Percentiles rank a stretch among this genome's conserved stretches.
Conservation (phyloP, 2,113 vertebrate genomes). For the Scopus umbretta region DNA sequence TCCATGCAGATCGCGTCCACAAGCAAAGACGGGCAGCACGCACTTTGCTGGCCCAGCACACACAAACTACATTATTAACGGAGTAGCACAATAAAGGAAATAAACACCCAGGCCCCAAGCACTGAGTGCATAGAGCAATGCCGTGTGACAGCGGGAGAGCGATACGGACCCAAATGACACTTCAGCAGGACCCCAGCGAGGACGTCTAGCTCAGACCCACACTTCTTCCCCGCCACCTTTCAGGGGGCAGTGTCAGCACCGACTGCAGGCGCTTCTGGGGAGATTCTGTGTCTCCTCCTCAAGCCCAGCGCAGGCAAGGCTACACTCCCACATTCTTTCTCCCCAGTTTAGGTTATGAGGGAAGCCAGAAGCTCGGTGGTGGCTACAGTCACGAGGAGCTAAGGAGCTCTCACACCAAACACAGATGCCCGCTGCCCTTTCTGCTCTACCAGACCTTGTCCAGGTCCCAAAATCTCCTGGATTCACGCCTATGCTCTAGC, state of each 20-base stretch:
- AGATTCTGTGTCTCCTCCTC: background rate
- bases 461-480: background rate
- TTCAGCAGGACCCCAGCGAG: too few species aligned
- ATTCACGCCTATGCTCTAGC: background rate
- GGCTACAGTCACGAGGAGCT: background rate
- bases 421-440: background rate
- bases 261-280: too few species aligned
- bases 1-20: rapidly evolving
- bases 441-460: background rate
- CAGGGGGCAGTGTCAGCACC: too few species aligned
- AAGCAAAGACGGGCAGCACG: background rate
- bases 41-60: background rate
- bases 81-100: too few species aligned
- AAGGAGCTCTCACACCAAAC: background rate
- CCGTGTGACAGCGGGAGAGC: rapidly evolving
- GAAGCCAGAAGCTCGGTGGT: background rate
- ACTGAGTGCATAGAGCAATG: too few species aligned
- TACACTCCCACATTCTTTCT: background rate
- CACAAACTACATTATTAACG: background rate
- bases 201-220: background rate
- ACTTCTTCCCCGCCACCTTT: background rate
- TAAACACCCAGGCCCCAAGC: background rate
- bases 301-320: background rate
- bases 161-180: rapidly evolving
- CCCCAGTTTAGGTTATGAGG: background rate